Conservation (phyloP, 2,888 invertebrate species). For the Nomada goodeniana region DNA sequence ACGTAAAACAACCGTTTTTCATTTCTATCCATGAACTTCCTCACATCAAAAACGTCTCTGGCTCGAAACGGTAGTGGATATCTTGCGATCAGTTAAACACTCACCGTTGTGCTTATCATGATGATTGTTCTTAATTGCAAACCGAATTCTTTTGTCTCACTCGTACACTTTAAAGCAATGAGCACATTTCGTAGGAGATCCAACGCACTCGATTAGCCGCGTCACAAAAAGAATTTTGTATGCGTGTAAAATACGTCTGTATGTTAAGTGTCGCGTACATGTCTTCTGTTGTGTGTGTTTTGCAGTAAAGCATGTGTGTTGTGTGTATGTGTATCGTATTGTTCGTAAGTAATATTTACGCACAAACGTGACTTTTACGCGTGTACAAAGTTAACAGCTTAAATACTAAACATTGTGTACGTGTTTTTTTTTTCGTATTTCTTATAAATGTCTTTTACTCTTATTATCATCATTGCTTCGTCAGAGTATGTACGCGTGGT, state of each 20-base stretch:
- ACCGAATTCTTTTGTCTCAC: constrained; percentile 47
- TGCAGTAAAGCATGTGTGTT: neutral
- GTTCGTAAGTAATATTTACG: constrained; percentile 38
- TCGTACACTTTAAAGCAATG: constrained; percentile 63
- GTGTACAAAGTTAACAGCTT: constrained; percentile 53
- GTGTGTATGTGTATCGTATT: neutral
- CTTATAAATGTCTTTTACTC: constrained; percentile 42
- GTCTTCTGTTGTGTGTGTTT: neutral
- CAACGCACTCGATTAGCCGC: constrained; percentile 37
- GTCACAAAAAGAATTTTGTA: constrained; percentile 48
- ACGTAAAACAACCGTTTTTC: constrained; percentile 74
- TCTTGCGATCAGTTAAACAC: constrained; percentile 40
- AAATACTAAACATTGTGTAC: constrained; percentile 49
- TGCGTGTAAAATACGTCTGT: constrained; percentile 36
- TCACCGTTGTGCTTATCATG: constrained; percentile 46
- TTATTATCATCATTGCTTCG: constrained; percentile 47
- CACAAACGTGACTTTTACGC: constrained; percentile 17
- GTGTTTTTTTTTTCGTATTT: constrained; percentile 31
- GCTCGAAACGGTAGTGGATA: constrained; percentile 21
- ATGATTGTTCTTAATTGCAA: constrained; percentile 50
- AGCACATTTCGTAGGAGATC: constrained; percentile 50
- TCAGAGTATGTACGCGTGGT: constrained; percentile 54
- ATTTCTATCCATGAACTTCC: constrained; percentile 9
- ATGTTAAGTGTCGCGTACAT: constrained; percentile 3
- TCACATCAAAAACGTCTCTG: constrained; percentile 42